Evolutionary conservation across 2,888 invertebrate species (phyloP), one percentile per base, ranked within the genome.

Genomic region (Coremacera marginata): DNA sequence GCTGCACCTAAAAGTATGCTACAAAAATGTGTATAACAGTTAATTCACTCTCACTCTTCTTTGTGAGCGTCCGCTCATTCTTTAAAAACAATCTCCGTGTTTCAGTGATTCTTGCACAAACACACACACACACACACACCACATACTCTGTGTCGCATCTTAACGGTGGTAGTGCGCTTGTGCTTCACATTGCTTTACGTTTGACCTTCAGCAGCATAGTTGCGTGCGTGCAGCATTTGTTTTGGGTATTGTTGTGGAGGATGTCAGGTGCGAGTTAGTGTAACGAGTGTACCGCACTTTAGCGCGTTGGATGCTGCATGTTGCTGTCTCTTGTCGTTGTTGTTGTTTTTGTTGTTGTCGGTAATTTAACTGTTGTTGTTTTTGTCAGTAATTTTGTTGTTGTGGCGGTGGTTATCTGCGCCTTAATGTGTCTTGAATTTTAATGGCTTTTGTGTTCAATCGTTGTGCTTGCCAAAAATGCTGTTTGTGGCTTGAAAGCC

Each of bases 191-290:
- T 44, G 63, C 63, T 63, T 31, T 34, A 11, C 7, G 73, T 65
- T 63, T 73, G 73, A 73, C 73, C 73, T 73, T 73, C 73, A 73
- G 73, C 49, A 49, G 19, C 34, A 25, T 19, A 65, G 51, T 34
- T 49, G 73, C n/a, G n/a, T 73, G 73, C 73, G 73, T 73, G 65
- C 19, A 51, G 72, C 27, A 49, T 51, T 49, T 22, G 63, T 31
- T 31, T 31, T 9, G 16, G 25, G 37, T 14, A 9, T 11, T 44
- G 44, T 44, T 44, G 11, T 16, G 37, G 67, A n/a, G n/a, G 37
- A 22, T 67, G 34, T 19, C n/a, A 44, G 67, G 51, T 68, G 19
- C 7, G 51, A 9, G 3, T 2, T 49, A 11, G 49, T 25, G 7
- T 19, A 22, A 55, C 55, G 55, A 55, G 19, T 9, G 55, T n/a